phyloP scores from a whole-genome alignment of 2,113 vertebrate genomes.

The Nothobranchius furzeri region DNA sequence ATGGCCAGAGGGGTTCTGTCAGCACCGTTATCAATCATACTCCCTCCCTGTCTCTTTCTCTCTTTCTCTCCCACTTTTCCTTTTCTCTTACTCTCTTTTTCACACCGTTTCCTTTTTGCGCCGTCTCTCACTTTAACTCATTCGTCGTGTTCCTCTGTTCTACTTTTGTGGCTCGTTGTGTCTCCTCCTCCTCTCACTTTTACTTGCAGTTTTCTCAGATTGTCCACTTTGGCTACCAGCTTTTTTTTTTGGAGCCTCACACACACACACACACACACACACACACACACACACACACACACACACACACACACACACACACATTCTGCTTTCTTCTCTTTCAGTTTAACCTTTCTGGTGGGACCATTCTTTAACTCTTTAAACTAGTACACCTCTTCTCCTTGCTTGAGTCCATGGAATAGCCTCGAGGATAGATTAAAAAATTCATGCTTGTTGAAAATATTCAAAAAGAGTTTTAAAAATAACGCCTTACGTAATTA shows the following conservation, averaged over 20 bases:
- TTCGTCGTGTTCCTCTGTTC: conserved; percentile 39
- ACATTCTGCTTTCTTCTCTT: conserved; percentile 32
- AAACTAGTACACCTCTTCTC: conserved; percentile 53
- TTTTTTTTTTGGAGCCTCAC: conserved; percentile 28
- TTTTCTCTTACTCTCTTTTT: conserved; percentile 58
- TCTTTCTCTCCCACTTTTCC: conserved; percentile 48
- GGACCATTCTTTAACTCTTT: conserved; percentile 39
- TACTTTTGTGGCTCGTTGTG: conserved; percentile 51
- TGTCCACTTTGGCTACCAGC: conserved; percentile 42
- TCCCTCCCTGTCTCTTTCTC: conserved; percentile 66
- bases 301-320: too few relatives aligned
- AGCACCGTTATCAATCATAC: conserved; percentile 82
- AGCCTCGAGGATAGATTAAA: too few relatives aligned
- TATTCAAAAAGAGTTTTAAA: too few relatives aligned
- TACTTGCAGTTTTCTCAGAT: conserved; percentile 42
- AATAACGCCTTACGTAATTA: too few relatives aligned
- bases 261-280: neutral
- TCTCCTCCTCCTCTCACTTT: conserved; percentile 52
- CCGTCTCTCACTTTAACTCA: conserved; percentile 65
- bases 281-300: too few relatives aligned
- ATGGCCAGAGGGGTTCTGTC: conserved; percentile 81
- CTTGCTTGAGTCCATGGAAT: conserved; percentile 33
- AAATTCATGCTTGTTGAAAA: too few relatives aligned
- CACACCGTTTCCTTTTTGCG: conserved; percentile 62
- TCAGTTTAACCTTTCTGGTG: conserved; percentile 59